These are phyloP conservation scores for Cyaniris semiargus DNA, from an alignment of 2,888 invertebrate genomes.

Conservation along the genomic window DNA sequence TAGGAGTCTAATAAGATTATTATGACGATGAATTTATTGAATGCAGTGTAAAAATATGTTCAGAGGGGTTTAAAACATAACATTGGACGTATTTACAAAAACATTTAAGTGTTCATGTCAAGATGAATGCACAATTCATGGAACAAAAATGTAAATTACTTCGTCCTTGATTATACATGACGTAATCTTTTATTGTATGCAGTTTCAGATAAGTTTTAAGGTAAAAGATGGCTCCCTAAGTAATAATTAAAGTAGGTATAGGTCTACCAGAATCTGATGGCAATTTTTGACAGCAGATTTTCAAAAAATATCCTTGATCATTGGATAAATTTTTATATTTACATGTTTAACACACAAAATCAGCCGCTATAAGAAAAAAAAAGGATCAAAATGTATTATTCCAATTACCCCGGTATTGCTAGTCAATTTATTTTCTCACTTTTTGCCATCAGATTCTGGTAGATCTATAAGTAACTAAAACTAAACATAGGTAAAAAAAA, in stretches of 20 bases:
- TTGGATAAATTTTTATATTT: too few species aligned
- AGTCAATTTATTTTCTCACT: too few species aligned
- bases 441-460: too few species aligned
- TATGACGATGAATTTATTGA: background rate
- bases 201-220: background rate
- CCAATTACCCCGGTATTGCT: too few species aligned
- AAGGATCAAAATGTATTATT: too few species aligned
- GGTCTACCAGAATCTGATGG: too few species aligned
- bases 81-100: background rate
- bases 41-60: background rate
- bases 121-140: background rate
- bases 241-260: background rate
- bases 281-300: too few species aligned
- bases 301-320: too few species aligned
- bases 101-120: background rate
- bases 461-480: too few species aligned
- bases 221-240: background rate
- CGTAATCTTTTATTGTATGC: background rate
- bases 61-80: background rate
- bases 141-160: background rate
- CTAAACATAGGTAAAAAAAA: background rate
- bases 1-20: background rate
- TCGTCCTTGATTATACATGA: conserved; percentile 3
- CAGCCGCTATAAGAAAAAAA: too few species aligned
- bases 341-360: too few species aligned